These are phyloP conservation scores for Proterorhinus semilunaris DNA, from an alignment of 2,113 vertebrate species.

Conservation along the genomic window DNA sequence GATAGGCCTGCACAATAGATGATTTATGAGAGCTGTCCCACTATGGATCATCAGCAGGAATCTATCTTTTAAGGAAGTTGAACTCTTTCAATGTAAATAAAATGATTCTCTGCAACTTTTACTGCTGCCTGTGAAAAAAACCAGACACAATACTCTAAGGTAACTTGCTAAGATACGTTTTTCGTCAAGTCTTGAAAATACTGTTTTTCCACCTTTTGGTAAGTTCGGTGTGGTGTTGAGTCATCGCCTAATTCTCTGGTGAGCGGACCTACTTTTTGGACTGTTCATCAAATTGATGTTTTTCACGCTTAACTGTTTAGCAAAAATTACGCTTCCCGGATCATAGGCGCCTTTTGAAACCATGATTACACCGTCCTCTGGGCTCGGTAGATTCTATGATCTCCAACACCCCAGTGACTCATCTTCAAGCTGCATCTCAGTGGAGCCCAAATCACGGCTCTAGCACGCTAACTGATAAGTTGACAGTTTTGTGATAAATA, in stretches of 20 bases:
- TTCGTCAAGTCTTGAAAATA: neutral
- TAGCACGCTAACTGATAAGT: constrained; percentile 34
- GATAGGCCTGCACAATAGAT: constrained; percentile 23
- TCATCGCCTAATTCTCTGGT: constrained; percentile 19
- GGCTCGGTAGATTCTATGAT: constrained; percentile 37
- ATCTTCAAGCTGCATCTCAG: constrained; percentile 24
- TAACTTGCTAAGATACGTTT: neutral
- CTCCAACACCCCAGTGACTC: constrained; percentile 35
- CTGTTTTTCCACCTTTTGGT: neutral
- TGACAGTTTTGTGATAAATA: constrained; percentile 30
- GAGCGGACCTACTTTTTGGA: constrained; percentile 16
- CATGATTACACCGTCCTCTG: constrained; percentile 27
- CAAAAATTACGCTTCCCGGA: constrained; percentile 30
- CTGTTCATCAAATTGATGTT: constrained; percentile 21
- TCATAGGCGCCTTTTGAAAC: constrained; percentile 27
- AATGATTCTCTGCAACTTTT: no score
- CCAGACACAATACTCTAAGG: no score
- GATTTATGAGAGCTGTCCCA: constrained; percentile 31
- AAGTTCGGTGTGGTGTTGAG: constrained; percentile 22
- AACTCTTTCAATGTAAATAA: no score
- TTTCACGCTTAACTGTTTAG: constrained; percentile 31
- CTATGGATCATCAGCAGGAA: constrained; percentile 30
- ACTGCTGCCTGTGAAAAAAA: no score
- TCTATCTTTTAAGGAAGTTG: no score
- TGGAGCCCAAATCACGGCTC: constrained; percentile 25